Evolutionary conservation across 1,140 invertebrate genomes (phyloP), one percentile per base, ranked within the genome.

Genomic region (Diorhabda elongata): DNA sequence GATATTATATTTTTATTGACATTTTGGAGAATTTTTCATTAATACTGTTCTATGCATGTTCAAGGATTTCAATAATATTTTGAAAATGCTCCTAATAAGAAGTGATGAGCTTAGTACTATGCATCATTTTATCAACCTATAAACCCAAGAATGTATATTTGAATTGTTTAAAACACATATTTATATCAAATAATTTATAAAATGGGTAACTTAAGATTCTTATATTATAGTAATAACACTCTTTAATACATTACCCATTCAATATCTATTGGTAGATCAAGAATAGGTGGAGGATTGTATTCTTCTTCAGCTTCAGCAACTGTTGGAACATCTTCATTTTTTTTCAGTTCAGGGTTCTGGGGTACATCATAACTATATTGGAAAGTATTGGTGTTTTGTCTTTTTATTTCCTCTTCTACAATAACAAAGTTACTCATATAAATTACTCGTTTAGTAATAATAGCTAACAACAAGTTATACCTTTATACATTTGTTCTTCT

Each of bases 351-450:
- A 42, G 72, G 72, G 69, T 72, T 63, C 59, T 47, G 26, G 64
- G 79, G 74, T 26, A 78, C 91, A 79, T 98, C 89, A 77, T 96
- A 97, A 11, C 84, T 82, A 69, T 85, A 85, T 74, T 89, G 88
- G 43, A 83, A 83, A 69, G 86, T 87, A 61, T 91, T 79, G 3
- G 88, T 88, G 80, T 84, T 82, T 71, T 92, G 88, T 47, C 94
- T 84, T 82, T 97, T 97, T 77, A 93, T 84, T 82, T 96, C 94
- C 81, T 97, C 95, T 82, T 97, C 95, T 96, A 81, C 45, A 84
- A 75, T 65, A 43, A 57, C 5, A 11, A 52, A 56, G 42, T 57
- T n/a, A 44, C 3, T 67, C 43, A 44, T 42, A 41, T 52, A 52
- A 52, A n/a, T 52, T 43, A 44, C 9, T 69, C 9, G 11, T 59